Percentiles rank a stretch among this genome's conserved stretches.
Evolutionary conservation across 1,140 invertebrate species (phyloP).

Genomic region (Dreissena polymorpha): DNA sequence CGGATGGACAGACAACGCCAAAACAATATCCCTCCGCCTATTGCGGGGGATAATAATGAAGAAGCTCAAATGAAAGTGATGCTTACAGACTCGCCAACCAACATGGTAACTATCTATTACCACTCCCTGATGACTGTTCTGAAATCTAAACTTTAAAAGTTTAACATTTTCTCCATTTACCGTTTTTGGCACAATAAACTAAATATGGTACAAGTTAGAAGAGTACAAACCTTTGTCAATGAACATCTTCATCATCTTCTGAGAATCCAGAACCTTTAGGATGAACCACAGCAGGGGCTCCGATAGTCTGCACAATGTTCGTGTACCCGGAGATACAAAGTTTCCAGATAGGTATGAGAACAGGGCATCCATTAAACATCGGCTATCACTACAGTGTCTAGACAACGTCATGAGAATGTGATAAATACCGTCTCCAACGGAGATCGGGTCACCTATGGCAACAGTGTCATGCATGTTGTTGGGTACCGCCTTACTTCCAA

Average conservation of each 20-base stretch:
- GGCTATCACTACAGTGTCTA: slow-evolving; percentile 86
- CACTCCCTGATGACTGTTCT: too few relatives aligned
- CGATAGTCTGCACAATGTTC: slow-evolving; percentile 81
- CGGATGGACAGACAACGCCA: too few relatives aligned
- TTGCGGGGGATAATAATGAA: too few relatives aligned
- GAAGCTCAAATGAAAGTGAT: too few relatives aligned
- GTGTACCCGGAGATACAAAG: slow-evolving; percentile 50
- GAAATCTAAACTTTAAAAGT: too few relatives aligned
- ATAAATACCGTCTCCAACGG: slow-evolving; percentile 91
- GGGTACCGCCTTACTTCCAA: slow-evolving; percentile 71
- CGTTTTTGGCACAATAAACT: too few relatives aligned
- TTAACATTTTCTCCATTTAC: too few relatives aligned
- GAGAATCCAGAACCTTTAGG: slow-evolving; percentile 86
- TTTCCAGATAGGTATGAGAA: slow-evolving; percentile 85
- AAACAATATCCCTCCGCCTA: too few relatives aligned
- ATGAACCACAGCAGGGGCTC: slow-evolving; percentile 89
- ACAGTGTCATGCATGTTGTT: slow-evolving; percentile 71
- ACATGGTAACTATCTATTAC: too few relatives aligned
- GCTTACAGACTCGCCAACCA: too few relatives aligned
- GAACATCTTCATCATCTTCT: slow-evolving; percentile 85
- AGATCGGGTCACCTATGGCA: slow-evolving; percentile 82
- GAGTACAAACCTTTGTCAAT: slow-evolving; percentile 81
- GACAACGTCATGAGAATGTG: slow-evolving; percentile 88
- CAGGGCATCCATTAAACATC: slow-evolving; percentile 87
- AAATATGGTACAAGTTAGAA: too few relatives aligned